Percentiles rank a stretch among this genome's conserved stretches.
phyloP scores from a whole-genome alignment of 1,140 invertebrate genomes.

The Sarcophaga peregrina region DNA sequence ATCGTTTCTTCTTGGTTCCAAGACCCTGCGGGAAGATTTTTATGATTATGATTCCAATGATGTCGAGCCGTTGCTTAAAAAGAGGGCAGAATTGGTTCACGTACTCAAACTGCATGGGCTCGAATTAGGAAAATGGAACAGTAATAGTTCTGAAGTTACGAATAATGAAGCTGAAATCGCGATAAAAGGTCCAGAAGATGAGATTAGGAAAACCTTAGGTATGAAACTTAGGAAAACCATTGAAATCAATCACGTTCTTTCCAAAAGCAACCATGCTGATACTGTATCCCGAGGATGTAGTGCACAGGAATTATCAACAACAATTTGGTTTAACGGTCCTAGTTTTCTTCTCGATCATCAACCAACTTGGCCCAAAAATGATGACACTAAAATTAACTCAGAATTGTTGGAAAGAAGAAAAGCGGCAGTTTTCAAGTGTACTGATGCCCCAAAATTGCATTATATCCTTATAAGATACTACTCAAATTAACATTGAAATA shows the following conservation, averaged over 20 bases:
- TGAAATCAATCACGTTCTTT: not conserved
- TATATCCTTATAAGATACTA: too few species aligned
- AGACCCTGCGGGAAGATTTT: too few species aligned
- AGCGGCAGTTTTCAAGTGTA: not conserved
- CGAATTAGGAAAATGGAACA: conserved; percentile 31
- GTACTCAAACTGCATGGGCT: not conserved
- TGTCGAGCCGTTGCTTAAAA: too few species aligned
- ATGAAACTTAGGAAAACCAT: conserved; percentile 4
- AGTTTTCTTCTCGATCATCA: not conserved
- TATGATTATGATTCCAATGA: too few species aligned
- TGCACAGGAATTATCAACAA: conserved; percentile 4
- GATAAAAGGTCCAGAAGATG: conserved; percentile 17
- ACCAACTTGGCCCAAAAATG: not conserved
- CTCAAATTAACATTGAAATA: too few species aligned
- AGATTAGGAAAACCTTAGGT: conserved; percentile 36
- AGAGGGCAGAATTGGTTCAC: not conserved
- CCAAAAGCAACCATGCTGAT: conserved; percentile 28
- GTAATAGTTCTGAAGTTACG: not conserved
- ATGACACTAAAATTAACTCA: not conserved
- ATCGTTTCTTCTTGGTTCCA: not conserved
- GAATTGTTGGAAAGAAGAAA: not conserved
- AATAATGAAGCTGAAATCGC: not conserved
- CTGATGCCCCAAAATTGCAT: too few species aligned
- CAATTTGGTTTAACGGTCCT: conserved; percentile 35
- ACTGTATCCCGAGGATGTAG: conserved; percentile 18